These are phyloP conservation scores for Capromys pilorides DNA, from an alignment of 2,797 vertebrate species.

Conservation along the genomic window DNA sequence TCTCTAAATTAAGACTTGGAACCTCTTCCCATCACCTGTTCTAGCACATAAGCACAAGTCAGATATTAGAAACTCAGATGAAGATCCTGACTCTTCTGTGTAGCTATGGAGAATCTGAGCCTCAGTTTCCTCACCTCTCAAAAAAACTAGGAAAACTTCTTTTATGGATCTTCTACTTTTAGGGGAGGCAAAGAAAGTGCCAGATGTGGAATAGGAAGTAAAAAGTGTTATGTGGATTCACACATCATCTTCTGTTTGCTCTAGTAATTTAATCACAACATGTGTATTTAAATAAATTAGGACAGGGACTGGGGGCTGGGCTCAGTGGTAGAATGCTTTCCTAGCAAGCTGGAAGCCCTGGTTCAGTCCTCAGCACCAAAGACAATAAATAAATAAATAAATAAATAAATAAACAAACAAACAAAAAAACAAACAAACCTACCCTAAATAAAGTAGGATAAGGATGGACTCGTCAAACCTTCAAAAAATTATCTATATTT, in stretches of 20 bases:
- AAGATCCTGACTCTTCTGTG: background rate
- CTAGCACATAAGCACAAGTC: background rate
- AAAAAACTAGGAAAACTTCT: slow-evolving; percentile 21
- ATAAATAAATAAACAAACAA: too few species aligned
- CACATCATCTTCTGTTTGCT: background rate
- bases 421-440: too few species aligned
- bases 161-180: background rate
- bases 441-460: slow-evolving; percentile 31
- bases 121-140: slow-evolving; percentile 1
- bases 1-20: background rate
- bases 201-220: background rate
- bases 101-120: background rate
- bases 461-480: background rate
- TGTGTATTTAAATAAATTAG: slow-evolving; percentile 30
- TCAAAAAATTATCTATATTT: slow-evolving; percentile 20
- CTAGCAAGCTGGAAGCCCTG: too few species aligned
- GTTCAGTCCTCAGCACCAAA: too few species aligned
- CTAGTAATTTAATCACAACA: background rate
- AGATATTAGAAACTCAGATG: background rate
- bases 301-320: background rate
- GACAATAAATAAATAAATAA: too few species aligned
- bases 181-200: background rate
- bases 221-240: background rate
- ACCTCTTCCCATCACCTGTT: background rate
- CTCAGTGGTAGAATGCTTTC: too few species aligned